Conservation (phyloP, 35 echinoderm and acorn worm species). For the Diadema setosum region DNA sequence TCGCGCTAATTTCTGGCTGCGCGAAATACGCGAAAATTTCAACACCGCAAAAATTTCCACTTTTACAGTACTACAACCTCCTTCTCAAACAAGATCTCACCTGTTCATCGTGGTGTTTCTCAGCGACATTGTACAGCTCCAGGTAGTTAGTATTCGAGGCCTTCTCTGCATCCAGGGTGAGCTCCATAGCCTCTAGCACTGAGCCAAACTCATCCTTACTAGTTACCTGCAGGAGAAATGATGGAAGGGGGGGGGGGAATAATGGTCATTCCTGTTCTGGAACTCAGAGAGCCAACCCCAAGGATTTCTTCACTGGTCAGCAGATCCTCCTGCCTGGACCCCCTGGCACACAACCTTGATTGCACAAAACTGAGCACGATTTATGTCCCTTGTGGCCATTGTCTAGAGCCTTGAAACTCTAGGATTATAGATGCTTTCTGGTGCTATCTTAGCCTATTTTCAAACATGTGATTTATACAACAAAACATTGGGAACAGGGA, state of each 20-base stretch:
- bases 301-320: neutral
- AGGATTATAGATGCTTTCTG: too few species aligned
- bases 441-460: too few species aligned
- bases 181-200: neutral
- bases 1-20: too few species aligned
- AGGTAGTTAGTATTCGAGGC: neutral
- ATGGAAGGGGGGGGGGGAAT: neutral
- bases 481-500: too few species aligned
- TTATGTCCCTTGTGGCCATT: too few species aligned
- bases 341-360: too few species aligned
- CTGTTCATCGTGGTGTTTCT: neutral
- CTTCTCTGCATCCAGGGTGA: constrained; percentile 15
- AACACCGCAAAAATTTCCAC: too few species aligned
- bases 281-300: neutral
- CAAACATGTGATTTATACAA: too few species aligned
- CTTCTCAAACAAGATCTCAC: neutral
- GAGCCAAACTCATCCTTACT: neutral
- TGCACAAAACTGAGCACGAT: too few species aligned
- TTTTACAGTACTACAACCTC: too few species aligned
- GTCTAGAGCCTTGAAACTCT: too few species aligned
- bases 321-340: neutral
- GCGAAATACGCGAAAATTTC: too few species aligned
- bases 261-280: neutral
- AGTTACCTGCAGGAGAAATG: neutral
- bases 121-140: constrained; percentile 7